Evolutionary conservation across 2,797 vertebrate species (phyloP), one percentile per base, ranked within the genome.

Genomic region (Picus viridis): DNA sequence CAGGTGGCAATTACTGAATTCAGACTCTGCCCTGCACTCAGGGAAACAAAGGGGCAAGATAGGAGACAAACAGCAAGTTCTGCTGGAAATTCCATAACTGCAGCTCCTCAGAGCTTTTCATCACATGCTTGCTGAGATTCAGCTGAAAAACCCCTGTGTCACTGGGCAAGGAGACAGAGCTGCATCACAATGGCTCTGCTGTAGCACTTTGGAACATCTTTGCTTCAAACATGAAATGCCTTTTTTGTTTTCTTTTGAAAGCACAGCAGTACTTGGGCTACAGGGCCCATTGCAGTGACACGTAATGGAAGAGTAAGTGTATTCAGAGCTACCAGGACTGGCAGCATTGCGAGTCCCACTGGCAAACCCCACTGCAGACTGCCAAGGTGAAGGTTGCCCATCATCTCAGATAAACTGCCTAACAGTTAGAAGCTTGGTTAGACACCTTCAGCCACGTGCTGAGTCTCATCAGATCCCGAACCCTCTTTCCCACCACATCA

Each of bases 1-100:
- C 85, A 92, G 90, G 95, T 95, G 90, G 89, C 87, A 94, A 88
- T 95, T 92, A 92, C 79, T 0, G 16, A 93, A 94, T 76, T 90
- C 93, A 88, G 76, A 27, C 85, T 95, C 88, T 86, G 68, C 77
- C 88, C 80, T 41, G 88, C 81, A 88, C 71, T 84, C 1, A 0
- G 30, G 92, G 95, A 96, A 95, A 95, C 90, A 95, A 96, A 95
- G 64, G 61, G 83, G 36, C 58, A 59, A 96, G 92, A 89, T 91
- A 95, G 6, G 80, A 92, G 76, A 68, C 79, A 94, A 96, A 92
- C 4, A 89, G 76, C 47, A 64, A 91, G 71, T 96, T 93, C 53
- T 62, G 54, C 85, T 93, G 87, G 87, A 93, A 96, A 92, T 84
- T 75, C 89, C 89, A 61, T 79, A 89, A 2, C 36, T 1, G 5